Conservation (phyloP, 1,140 invertebrate genomes). For the Drosophila repleta region DNA sequence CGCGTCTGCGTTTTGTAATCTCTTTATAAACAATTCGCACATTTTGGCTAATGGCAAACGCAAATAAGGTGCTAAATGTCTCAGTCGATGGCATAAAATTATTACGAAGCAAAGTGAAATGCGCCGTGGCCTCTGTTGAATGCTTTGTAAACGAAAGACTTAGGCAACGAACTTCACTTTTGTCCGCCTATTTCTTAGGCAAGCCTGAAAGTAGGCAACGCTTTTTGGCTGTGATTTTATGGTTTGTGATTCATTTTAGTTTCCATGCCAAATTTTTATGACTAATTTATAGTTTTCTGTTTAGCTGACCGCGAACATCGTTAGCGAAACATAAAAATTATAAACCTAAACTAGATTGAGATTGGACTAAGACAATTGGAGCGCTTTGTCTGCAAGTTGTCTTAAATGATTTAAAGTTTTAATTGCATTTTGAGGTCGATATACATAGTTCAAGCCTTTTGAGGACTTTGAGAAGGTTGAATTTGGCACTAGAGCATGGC, state of each 20-base stretch:
- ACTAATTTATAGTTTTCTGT: background rate
- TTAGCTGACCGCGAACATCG: background rate
- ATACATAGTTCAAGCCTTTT: too few relatives aligned
- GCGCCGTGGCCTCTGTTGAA: constrained; percentile 19
- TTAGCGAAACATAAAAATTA: background rate
- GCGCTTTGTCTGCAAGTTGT: background rate
- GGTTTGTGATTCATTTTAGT: background rate
- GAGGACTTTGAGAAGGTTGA: too few relatives aligned
- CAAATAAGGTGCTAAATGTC: constrained; percentile 81
- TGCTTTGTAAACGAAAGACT: constrained; percentile 47
- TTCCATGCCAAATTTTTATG: background rate
- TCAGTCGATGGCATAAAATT: constrained; percentile 50
- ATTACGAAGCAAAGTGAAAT: constrained; percentile 41
- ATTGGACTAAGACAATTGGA: background rate
- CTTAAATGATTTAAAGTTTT: too few relatives aligned
- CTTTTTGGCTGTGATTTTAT: background rate
- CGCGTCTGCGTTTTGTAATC: constrained; percentile 73
- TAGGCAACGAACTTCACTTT: constrained; percentile 22
- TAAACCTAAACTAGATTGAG: background rate
- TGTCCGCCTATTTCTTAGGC: background rate
- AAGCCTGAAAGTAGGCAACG: constrained; percentile 43
- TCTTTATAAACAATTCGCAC: constrained; percentile 83
- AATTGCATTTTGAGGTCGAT: too few relatives aligned
- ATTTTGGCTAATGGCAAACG: constrained; percentile 70
- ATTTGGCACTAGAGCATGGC: too few relatives aligned